Percentiles rank a stretch among this genome's conserved stretches.
These are phyloP conservation scores for Myiopsitta monachus DNA, from an alignment of 2,113 vertebrate genomes.

Conservation along the genomic window DNA sequence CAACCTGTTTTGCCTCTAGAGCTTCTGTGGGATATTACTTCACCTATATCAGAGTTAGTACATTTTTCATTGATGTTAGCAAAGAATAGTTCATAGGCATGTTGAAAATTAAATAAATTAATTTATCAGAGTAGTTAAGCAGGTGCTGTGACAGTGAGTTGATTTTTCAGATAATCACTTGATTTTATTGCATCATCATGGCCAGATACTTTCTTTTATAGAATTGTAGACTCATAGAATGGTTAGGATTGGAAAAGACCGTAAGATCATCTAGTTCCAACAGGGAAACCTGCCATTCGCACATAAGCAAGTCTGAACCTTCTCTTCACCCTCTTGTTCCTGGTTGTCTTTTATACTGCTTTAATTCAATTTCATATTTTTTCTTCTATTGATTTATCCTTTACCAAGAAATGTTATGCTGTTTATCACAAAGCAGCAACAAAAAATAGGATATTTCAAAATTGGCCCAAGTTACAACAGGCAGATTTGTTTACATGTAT, in stretches of 20 bases:
- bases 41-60: background rate
- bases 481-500: background rate
- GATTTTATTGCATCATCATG: background rate
- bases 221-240: background rate
- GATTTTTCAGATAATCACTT: background rate
- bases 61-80: background rate
- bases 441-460: background rate
- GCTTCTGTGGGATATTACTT: background rate
- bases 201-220: background rate
- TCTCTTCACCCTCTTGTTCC: background rate
- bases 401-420: background rate
- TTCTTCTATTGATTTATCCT: background rate
- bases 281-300: background rate
- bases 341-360: background rate
- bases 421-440: background rate
- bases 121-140: background rate
- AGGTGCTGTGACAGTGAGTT: background rate
- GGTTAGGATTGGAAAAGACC: background rate
- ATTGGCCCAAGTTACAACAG: background rate
- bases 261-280: background rate
- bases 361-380: background rate
- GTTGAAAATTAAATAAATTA: background rate
- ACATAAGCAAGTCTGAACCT: background rate
- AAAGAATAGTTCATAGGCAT: background rate
- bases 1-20: background rate